Evolutionary conservation across 2,113 vertebrate genomes (phyloP).

Genomic region (Manacus vitellinus): DNA sequence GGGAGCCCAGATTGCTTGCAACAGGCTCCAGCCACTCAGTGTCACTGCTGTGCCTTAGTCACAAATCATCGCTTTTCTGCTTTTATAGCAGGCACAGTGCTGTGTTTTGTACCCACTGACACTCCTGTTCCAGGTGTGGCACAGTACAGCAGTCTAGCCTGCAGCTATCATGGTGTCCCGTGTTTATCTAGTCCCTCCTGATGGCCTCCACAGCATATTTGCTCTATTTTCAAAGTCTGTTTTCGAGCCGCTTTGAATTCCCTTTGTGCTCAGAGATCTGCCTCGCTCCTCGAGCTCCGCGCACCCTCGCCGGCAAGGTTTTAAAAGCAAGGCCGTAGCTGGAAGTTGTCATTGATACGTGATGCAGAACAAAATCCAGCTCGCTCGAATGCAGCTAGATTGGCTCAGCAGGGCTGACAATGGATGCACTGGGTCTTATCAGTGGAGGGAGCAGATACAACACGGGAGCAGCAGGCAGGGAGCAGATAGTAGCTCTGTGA

Average conservation of each 20-base stretch:
- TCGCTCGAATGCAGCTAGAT: constrained; percentile 33
- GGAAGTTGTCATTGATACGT: constrained; percentile 51
- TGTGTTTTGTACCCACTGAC: background rate
- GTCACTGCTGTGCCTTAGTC: constrained; percentile 19
- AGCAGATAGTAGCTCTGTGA: constrained; percentile 47
- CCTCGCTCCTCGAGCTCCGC: background rate
- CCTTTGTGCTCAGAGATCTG: constrained; percentile 43
- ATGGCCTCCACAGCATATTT: background rate
- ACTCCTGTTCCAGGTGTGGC: background rate
- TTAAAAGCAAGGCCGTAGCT: constrained; percentile 1
- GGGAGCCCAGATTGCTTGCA: background rate
- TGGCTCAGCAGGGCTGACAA: constrained; percentile 52
- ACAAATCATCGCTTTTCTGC: background rate
- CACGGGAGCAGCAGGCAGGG: constrained; percentile 8
- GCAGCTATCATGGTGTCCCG: background rate
- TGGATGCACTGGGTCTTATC: constrained; percentile 44
- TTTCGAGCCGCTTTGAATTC: constrained; percentile 15
- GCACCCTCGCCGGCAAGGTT: background rate
- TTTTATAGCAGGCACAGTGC: background rate
- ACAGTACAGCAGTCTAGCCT: background rate
- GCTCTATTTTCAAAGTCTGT: constrained; percentile 21
- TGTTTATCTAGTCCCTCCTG: constrained; percentile 33
- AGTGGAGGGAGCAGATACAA: constrained; percentile 27
- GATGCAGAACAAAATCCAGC: constrained; percentile 66
- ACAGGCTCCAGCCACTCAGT: background rate